Conservation (phyloP, 2,113 vertebrate genomes). For the Charina bottae region DNA sequence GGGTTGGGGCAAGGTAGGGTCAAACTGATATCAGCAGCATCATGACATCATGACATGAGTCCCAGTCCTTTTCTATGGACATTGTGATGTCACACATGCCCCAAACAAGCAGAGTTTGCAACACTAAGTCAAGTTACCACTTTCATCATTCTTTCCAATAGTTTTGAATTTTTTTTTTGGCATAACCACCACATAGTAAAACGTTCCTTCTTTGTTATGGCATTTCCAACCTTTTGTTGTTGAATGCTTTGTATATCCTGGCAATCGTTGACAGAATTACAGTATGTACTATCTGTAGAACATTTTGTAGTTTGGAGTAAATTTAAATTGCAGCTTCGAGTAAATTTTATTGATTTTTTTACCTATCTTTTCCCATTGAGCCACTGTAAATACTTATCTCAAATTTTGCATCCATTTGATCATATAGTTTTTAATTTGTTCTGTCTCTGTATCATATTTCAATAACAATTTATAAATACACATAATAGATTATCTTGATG, state of each 20-base stretch:
- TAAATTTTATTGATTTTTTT: background rate
- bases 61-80: background rate
- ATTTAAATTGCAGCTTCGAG: background rate
- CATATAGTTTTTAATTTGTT: background rate
- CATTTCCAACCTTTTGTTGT: background rate
- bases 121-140: background rate
- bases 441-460: background rate
- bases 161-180: too few relatives aligned
- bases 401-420: background rate
- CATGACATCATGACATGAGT: background rate
- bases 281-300: background rate
- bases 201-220: too few relatives aligned
- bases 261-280: background rate
- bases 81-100: background rate
- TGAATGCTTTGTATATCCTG: background rate
- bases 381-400: background rate
- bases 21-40: background rate
- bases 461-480: background rate
- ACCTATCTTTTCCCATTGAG: background rate
- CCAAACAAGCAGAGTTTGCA: background rate
- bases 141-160: background rate
- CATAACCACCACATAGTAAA: too few relatives aligned
- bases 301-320: background rate
- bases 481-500: background rate
- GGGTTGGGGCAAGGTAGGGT: background rate